Percentiles rank a stretch among this genome's conserved stretches.
These are phyloP conservation scores for Andrena cerasifolii DNA, from an alignment of 1,140 invertebrate genomes.

Conservation along the genomic window DNA sequence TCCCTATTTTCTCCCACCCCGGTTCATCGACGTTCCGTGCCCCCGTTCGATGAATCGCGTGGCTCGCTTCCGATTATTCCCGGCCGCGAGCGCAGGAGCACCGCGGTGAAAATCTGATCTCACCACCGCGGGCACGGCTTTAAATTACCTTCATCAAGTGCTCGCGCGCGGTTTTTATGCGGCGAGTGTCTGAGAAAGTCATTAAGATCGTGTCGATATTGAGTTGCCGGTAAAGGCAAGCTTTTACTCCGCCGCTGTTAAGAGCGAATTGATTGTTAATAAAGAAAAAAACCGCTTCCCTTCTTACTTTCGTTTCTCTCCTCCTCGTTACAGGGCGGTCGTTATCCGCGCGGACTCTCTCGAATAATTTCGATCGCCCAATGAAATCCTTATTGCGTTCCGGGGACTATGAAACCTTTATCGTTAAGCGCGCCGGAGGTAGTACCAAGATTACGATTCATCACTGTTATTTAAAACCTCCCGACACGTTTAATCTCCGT, in stretches of 20 bases:
- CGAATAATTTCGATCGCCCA: conserved; percentile 12
- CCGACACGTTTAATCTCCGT: background rate
- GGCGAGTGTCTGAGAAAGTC: conserved; percentile 31
- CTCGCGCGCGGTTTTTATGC: conserved; percentile 24
- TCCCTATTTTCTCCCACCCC: background rate
- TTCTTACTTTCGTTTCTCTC: too few relatives aligned
- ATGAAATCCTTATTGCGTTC: conserved; percentile 11
- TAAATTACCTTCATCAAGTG: conserved; percentile 48
- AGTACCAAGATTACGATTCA: background rate
- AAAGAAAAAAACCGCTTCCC: conserved; percentile 19
- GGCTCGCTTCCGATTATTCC: conserved; percentile 1
- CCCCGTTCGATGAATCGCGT: background rate
- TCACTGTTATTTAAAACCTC: background rate
- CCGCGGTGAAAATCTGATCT: conserved; percentile 36
- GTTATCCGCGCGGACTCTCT: background rate
- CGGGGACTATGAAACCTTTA: background rate
- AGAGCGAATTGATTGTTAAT: conserved; percentile 52
- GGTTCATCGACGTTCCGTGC: background rate
- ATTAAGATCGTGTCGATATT: conserved; percentile 36
- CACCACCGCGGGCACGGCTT: conserved; percentile 21
- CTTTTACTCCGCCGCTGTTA: conserved; percentile 18
- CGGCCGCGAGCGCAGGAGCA: background rate
- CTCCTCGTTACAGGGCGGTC: background rate
- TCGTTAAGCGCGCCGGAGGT: too few relatives aligned
- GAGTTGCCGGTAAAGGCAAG: background rate